Conservation (phyloP, 2,888 invertebrate species). For the Acanthacorydalis orientalis region DNA sequence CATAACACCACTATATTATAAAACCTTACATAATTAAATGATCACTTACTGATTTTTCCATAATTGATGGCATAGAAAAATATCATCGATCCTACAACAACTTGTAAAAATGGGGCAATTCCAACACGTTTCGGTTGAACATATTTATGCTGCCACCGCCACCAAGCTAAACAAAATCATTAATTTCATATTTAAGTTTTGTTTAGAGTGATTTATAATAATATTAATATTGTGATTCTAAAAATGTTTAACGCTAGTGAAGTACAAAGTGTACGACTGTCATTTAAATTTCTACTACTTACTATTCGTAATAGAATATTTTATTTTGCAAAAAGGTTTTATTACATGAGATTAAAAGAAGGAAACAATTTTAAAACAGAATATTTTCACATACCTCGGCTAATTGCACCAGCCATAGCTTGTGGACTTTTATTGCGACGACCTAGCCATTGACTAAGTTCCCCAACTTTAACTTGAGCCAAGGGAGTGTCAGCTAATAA, state of each 20-base stretch:
- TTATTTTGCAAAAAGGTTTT: too few relatives aligned
- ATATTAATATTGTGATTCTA: too few relatives aligned
- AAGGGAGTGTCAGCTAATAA: constrained; percentile 78
- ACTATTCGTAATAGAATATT: too few relatives aligned
- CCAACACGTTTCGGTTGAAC: constrained; percentile 58
- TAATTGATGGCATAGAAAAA: constrained; percentile 74
- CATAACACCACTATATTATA: constrained; percentile 12
- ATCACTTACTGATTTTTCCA: constrained; percentile 52
- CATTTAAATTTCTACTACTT: neutral
- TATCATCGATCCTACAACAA: constrained; percentile 46
- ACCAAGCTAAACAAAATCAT: constrained; percentile 42
- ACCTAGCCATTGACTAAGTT: constrained; percentile 67
- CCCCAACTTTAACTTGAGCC: constrained; percentile 69
- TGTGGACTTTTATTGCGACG: constrained; percentile 66
- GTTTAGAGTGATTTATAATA: too few relatives aligned
- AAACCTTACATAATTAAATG: neutral
- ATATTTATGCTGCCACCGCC: constrained; percentile 89
- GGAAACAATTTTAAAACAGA: constrained; percentile 12
- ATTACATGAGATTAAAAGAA: too few relatives aligned
- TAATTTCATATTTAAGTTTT: too few relatives aligned
- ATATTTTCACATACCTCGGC: constrained; percentile 41
- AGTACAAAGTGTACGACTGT: neutral
- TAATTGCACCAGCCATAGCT: constrained; percentile 44
- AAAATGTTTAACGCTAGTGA: too few relatives aligned
- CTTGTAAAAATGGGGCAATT: constrained; percentile 62